phyloP scores from a whole-genome alignment of 2,888 invertebrate genomes.

The Ennomos quercinarius region DNA sequence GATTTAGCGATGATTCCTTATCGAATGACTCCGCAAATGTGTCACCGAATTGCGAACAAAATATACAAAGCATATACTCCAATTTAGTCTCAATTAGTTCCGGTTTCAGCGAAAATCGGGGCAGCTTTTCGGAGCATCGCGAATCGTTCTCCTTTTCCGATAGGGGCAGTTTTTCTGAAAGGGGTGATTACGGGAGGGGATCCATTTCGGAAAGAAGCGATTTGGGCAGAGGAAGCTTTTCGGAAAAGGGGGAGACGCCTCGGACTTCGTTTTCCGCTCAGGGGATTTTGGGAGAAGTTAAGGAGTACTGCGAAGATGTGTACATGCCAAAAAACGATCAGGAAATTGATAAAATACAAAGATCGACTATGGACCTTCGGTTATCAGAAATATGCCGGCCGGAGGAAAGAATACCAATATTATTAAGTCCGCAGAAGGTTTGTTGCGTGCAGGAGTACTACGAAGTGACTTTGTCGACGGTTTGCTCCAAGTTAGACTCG shows the following conservation, averaged over 20 bases:
- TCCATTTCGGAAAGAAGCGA: conserved; percentile 86
- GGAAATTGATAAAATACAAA: conserved; percentile 73
- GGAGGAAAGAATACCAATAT: conserved; percentile 68
- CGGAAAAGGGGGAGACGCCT: conserved; percentile 78
- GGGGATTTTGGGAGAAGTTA: conserved; percentile 74
- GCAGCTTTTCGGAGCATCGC: conserved; percentile 77
- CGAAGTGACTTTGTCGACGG: conserved; percentile 92
- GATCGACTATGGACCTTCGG: conserved; percentile 77
- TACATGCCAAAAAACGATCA: conserved; percentile 71
- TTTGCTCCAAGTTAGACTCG: conserved; percentile 92
- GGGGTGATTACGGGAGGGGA: conserved; percentile 75
- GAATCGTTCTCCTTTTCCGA: conserved; percentile 81
- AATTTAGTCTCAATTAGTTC: conserved; percentile 86
- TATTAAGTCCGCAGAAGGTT: conserved; percentile 73
- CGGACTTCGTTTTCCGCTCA: conserved; percentile 78
- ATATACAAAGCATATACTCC: conserved; percentile 78
- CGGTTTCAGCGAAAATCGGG: conserved; percentile 85
- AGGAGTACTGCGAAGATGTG: conserved; percentile 74
- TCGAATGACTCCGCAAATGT: conserved; percentile 87
- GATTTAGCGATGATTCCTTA: conserved; percentile 90
- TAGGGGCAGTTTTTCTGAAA: conserved; percentile 76
- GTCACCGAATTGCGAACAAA: conserved; percentile 84
- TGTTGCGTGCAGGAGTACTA: conserved; percentile 81
- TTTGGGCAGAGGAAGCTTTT: conserved; percentile 74
- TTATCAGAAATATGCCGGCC: conserved; percentile 73